phyloP scores from a whole-genome alignment of 2,113 vertebrate genomes.

The Xiphophorus maculatus region DNA sequence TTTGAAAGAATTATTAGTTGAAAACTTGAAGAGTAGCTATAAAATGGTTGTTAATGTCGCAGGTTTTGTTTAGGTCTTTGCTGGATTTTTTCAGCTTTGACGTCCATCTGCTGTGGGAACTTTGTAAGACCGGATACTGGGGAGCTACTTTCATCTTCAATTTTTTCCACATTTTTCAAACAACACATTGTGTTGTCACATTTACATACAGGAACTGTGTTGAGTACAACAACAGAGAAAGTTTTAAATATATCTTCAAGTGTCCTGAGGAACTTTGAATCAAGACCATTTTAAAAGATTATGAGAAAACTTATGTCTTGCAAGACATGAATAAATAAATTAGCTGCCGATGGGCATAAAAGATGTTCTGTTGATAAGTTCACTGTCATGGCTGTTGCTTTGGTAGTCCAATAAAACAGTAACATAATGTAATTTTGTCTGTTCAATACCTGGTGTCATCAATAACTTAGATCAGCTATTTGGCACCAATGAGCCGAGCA shows the following conservation, averaged over 20 bases:
- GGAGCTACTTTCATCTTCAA: not conserved
- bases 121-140: not conserved
- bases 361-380: conserved; percentile 24
- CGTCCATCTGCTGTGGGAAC: not conserved
- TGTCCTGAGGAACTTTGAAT: not conserved
- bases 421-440: conserved; percentile 24
- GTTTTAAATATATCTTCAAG: not conserved
- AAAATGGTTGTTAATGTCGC: no score
- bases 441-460: conserved; percentile 53
- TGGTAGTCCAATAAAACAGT: conserved; percentile 14
- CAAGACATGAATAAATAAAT: not conserved
- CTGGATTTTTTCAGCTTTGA: not conserved
- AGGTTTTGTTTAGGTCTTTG: not conserved
- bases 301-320: not conserved
- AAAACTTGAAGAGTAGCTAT: not conserved
- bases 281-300: not conserved
- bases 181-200: not conserved
- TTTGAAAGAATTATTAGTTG: not conserved
- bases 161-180: not conserved
- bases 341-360: conserved; percentile 45
- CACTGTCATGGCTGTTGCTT: conserved; percentile 27
- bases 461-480: conserved; percentile 40
- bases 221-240: not conserved
- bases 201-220: not conserved
- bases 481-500: conserved; percentile 45